A percentile compares a stretch with the other conserved stretches of the same genome.
Conservation (phyloP, 1,140 invertebrate species). For the Chlorops oryzae region DNA sequence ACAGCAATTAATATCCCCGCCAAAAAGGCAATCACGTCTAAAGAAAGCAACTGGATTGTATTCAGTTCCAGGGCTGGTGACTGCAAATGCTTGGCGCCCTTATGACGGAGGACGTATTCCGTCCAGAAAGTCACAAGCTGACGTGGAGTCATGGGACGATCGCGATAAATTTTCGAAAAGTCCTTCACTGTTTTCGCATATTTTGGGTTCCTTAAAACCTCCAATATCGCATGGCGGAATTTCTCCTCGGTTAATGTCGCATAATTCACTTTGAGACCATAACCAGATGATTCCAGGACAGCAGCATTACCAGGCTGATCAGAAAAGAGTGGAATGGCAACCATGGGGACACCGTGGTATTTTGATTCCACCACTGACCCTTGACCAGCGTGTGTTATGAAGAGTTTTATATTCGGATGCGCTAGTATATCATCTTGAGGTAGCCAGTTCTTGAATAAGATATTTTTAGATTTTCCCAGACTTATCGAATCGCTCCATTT, state of each 20-base stretch:
- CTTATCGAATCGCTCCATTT: constrained; percentile 53
- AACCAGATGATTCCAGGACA: constrained; percentile 45
- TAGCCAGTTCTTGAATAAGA: constrained; percentile 59
- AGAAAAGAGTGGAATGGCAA: constrained; percentile 61
- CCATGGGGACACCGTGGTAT: constrained; percentile 61
- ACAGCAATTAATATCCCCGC: constrained; percentile 11
- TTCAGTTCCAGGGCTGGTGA: constrained; percentile 23
- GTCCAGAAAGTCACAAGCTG: constrained; percentile 28
- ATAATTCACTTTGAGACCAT: constrained; percentile 44
- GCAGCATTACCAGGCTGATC: constrained; percentile 57
- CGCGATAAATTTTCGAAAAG: constrained; percentile 27
- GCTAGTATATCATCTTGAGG: constrained; percentile 62
- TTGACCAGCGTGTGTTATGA: constrained; percentile 68
- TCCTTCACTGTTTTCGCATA: constrained; percentile 15
- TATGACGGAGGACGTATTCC: constrained; percentile 45
- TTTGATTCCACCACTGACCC: constrained; percentile 64
- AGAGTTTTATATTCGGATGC: constrained; percentile 57
- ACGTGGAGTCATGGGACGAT: constrained; percentile 31
- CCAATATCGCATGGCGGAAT: constrained; percentile 18
- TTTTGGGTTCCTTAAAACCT: constrained; percentile 14
- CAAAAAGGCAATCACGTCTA: constrained; percentile 22
- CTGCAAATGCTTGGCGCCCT: constrained; percentile 45
- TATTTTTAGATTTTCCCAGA: constrained; percentile 54
- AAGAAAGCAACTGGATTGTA: constrained; percentile 15
- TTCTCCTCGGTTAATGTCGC: constrained; percentile 31